These are phyloP conservation scores for Drosophila virilis DNA, from an alignment of 1,140 invertebrate genomes.

Conservation along the genomic window DNA sequence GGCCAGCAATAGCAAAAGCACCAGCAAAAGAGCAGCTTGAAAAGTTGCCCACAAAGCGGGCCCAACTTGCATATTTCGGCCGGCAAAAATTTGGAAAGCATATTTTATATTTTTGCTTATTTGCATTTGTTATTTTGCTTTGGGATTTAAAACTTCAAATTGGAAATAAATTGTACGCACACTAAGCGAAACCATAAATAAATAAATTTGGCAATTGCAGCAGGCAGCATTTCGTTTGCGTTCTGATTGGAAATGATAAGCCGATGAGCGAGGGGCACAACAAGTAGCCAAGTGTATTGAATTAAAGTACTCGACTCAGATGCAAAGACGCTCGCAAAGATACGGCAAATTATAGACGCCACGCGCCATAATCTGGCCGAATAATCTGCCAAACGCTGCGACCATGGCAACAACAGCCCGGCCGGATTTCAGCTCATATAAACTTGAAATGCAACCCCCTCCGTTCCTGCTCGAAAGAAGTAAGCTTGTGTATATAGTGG, in stretches of 20 bases:
- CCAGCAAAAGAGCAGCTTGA: conserved; percentile 50
- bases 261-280: conserved; percentile 24
- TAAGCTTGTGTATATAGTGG: conserved; percentile 22
- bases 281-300: conserved; percentile 61
- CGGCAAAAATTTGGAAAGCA: conserved; percentile 13
- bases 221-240: conserved; percentile 51
- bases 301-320: conserved; percentile 28
- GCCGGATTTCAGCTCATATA: conserved; percentile 18
- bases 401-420: conserved; percentile 6
- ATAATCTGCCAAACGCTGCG: conserved; percentile 36
- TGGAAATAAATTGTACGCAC: conserved; percentile 52
- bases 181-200: conserved; percentile 39
- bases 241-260: conserved; percentile 61
- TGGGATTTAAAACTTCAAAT: conserved; percentile 70
- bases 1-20: conserved; percentile 32
- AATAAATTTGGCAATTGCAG: conserved; percentile 38
- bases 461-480: background rate
- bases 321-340: conserved; percentile 6
- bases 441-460: conserved; percentile 18
- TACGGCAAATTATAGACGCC: conserved; percentile 41
- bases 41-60: conserved; percentile 61
- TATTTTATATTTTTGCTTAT: conserved; percentile 32
- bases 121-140: conserved; percentile 48
- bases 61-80: conserved; percentile 50
- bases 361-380: conserved; percentile 61